These are phyloP conservation scores for Sciurus carolinensis DNA, from an alignment of 2,797 vertebrate genomes.

Conservation along the genomic window DNA sequence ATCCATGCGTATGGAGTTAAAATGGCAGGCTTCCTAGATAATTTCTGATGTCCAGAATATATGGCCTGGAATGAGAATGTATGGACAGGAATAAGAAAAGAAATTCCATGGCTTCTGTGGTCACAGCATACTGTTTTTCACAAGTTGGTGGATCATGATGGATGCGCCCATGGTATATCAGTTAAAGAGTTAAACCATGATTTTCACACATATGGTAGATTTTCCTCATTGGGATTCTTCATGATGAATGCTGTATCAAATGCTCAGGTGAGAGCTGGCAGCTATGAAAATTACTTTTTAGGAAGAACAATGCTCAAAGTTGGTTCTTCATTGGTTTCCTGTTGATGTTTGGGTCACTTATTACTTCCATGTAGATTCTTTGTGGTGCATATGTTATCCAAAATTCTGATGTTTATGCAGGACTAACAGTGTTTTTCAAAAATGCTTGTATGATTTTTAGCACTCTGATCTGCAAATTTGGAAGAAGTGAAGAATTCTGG, in stretches of 20 bases:
- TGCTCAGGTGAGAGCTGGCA: slow-evolving; percentile 95
- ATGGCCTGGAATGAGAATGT: slow-evolving; percentile 94
- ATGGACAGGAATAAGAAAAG: slow-evolving; percentile 77
- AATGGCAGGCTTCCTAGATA: slow-evolving; percentile 96
- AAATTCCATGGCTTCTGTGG: slow-evolving; percentile 93
- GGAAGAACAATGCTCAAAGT: slow-evolving; percentile 94
- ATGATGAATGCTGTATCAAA: slow-evolving; percentile 98
- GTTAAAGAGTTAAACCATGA: slow-evolving; percentile 93
- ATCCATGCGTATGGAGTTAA: slow-evolving; percentile 38
- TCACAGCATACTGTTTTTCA: slow-evolving; percentile 94
- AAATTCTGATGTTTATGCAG: slow-evolving; percentile 85
- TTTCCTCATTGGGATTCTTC: slow-evolving; percentile 96
- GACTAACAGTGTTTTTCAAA: no score
- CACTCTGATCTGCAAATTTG: slow-evolving; percentile 96
- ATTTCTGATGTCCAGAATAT: slow-evolving; percentile 95
- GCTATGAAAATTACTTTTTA: slow-evolving; percentile 94
- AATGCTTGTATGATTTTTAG: slow-evolving; percentile 84
- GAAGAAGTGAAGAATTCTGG: slow-evolving; percentile 96
- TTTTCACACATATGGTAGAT: slow-evolving; percentile 96
- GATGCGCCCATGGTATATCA: slow-evolving; percentile 93
- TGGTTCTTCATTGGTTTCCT: slow-evolving; percentile 97
- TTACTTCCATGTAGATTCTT: slow-evolving; percentile 96
- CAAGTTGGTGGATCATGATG: slow-evolving; percentile 97
- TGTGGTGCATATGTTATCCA: slow-evolving; percentile 94
- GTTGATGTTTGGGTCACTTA: slow-evolving; percentile 96